Conservation (phyloP, 23 tunicate species). For the Halocynthia aurantium region DNA sequence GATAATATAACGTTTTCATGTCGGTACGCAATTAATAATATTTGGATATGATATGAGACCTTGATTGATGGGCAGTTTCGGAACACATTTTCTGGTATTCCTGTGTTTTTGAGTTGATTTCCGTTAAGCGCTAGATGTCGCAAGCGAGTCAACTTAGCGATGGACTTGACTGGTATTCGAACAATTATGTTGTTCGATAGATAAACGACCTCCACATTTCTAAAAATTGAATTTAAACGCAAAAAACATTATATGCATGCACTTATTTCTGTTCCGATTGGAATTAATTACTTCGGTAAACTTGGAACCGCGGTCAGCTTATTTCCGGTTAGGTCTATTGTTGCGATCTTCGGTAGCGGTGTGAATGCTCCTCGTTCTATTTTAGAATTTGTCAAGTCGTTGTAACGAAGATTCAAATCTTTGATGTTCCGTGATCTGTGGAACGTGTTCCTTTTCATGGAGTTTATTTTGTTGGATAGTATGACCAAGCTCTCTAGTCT, state of each 20-base stretch:
- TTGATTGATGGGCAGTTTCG: background rate
- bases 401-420: conserved; percentile 41
- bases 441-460: conserved; percentile 14
- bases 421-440: background rate
- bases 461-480: conserved; percentile 33
- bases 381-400: conserved; percentile 40
- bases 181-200: conserved; percentile 33
- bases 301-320: conserved; percentile 45
- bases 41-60: background rate
- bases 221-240: background rate
- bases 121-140: conserved; percentile 13
- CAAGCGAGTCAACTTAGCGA: conserved; percentile 19
- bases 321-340: conserved; percentile 44
- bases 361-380: conserved; percentile 49
- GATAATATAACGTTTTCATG: too few species aligned
- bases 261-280: background rate
- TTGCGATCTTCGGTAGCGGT: conserved; percentile 8
- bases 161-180: conserved; percentile 26
- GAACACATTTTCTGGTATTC: conserved; percentile 19
- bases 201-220: conserved; percentile 22
- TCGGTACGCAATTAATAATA: background rate
- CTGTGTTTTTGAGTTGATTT: conserved; percentile 15
- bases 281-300: conserved; percentile 38
- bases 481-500: conserved; percentile 42
- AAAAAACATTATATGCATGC: background rate